Conservation (phyloP, 2,888 invertebrate species). For the Lithodes maja region DNA sequence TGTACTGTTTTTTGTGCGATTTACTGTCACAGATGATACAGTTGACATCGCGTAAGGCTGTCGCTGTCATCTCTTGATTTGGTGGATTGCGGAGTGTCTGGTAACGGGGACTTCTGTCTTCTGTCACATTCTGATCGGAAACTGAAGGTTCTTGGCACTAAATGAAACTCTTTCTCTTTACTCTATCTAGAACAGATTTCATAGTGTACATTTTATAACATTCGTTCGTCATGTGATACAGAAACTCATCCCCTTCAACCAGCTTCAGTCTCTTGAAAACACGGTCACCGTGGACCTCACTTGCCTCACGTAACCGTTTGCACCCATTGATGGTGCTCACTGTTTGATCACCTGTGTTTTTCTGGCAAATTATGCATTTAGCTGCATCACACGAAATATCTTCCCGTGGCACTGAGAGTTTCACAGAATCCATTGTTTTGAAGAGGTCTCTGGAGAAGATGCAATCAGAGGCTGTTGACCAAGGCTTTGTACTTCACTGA, state of each 20-base stretch:
- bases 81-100: neutral
- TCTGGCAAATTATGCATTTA: conserved; percentile 28
- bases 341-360: conserved; percentile 8
- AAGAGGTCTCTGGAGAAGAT: neutral
- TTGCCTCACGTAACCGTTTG: conserved; percentile 15
- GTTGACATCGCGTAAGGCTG: neutral
- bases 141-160: neutral
- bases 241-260: neutral
- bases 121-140: neutral
- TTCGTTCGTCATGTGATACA: conserved; percentile 19
- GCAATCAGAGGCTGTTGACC: neutral
- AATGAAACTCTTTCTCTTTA: neutral
- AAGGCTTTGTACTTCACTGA: neutral
- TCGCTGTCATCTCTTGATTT: conserved; percentile 1
- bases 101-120: neutral
- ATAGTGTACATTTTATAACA: conserved; percentile 35
- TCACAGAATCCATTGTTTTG: conserved; percentile 13
- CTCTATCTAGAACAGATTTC: conserved; percentile 21
- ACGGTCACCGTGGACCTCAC: neutral
- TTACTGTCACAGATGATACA: neutral
- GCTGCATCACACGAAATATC: conserved; percentile 7
- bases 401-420: conserved; percentile 6
- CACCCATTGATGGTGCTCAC: conserved; percentile 6
- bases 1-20: neutral
- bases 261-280: conserved; percentile 23